These are phyloP conservation scores for Drosophila bocki DNA, from an alignment of 1,140 invertebrate species.

Conservation along the genomic window DNA sequence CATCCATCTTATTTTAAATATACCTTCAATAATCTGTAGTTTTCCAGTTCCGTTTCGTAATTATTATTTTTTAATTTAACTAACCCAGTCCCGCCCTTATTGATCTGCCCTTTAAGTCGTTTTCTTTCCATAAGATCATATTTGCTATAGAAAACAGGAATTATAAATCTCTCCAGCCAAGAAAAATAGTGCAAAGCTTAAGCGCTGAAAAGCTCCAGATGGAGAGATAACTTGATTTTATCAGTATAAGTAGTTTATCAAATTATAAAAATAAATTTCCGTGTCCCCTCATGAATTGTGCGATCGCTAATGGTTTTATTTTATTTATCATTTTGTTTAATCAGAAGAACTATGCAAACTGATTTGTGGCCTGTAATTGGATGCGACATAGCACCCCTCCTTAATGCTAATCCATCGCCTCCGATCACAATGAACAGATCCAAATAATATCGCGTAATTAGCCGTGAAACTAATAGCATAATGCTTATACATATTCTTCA, in stretches of 20 bases:
- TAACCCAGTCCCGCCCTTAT: slow-evolving; percentile 21
- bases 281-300: slow-evolving; percentile 30
- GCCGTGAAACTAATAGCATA: slow-evolving; percentile 17
- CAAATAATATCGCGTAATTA: slow-evolving; percentile 14
- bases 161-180: slow-evolving; percentile 21
- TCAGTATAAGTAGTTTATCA: slow-evolving; percentile 30
- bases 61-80: background rate
- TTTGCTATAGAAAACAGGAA: background rate
- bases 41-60: slow-evolving; percentile 19
- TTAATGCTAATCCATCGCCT: background rate
- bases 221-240: slow-evolving; percentile 27
- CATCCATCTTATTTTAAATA: background rate
- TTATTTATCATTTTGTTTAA: background rate
- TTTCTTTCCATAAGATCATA: slow-evolving; percentile 17
- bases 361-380: slow-evolving; percentile 23
- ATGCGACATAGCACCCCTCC: slow-evolving; percentile 11
- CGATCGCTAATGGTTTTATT: slow-evolving; percentile 10
- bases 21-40: too few relatives aligned
- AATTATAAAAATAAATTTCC: slow-evolving; percentile 37
- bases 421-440: background rate
- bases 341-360: slow-evolving; percentile 46
- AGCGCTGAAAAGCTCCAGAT: slow-evolving; percentile 34
- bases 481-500: slow-evolving; percentile 38
- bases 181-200: slow-evolving; percentile 24
- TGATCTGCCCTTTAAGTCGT: slow-evolving; percentile 21